Percentiles rank a stretch among this genome's conserved stretches.
Conservation (phyloP, 92 coral and sea anemone genomes). For the Zoanthus sansibaricus region DNA sequence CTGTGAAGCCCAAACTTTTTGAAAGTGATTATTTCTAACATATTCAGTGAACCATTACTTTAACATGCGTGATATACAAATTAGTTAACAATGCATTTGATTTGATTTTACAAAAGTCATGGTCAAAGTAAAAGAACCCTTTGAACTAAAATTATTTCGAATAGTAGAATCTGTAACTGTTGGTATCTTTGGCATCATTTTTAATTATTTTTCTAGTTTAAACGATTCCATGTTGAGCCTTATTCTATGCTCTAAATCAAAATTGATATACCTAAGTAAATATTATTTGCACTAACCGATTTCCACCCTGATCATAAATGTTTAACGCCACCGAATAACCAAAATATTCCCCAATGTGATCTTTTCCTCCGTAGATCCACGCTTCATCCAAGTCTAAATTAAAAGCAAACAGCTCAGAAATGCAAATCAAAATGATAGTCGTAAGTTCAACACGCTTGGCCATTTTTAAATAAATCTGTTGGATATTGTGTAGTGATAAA, state of each 20-base stretch:
- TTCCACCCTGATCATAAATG: background rate
- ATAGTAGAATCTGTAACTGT: too few species aligned
- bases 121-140: too few species aligned
- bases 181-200: background rate
- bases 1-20: too few species aligned
- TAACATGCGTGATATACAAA: too few species aligned
- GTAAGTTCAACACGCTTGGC: background rate
- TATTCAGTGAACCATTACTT: too few species aligned
- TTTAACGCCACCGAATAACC: background rate
- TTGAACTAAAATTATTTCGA: too few species aligned
- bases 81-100: too few species aligned
- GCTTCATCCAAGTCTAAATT: background rate
- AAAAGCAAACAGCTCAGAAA: background rate
- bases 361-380: background rate
- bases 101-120: too few species aligned
- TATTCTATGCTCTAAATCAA: background rate
- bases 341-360: background rate
- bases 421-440: background rate
- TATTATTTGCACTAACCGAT: background rate
- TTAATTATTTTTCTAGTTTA: background rate
- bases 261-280: background rate
- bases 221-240: background rate
- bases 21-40: too few species aligned
- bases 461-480: background rate
- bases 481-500: background rate